Percentiles rank a stretch among this genome's conserved stretches.
phyloP scores from a whole-genome alignment of 1,140 invertebrate species.

The Musca vetustissima region DNA sequence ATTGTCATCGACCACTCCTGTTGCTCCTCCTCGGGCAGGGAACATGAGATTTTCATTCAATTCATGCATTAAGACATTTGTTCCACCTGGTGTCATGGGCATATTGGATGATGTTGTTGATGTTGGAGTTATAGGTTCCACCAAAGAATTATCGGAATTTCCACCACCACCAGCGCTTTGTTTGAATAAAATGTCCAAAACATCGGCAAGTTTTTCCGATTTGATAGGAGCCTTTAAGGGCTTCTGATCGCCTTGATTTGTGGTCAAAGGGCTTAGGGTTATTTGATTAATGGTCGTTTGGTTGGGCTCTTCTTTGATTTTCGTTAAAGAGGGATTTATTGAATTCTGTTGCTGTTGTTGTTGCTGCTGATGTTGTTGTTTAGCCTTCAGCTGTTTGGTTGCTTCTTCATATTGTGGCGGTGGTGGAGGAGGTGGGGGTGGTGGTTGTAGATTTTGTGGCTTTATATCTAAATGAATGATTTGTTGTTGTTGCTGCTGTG shows the following conservation, averaged over 20 bases:
- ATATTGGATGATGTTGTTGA: conserved; percentile 70
- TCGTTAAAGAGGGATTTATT: conserved; percentile 29
- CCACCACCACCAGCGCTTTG: conserved; percentile 92
- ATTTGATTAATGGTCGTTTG: not conserved
- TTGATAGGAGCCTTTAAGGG: conserved; percentile 64
- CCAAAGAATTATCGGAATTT: conserved; percentile 80
- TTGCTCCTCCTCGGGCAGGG: no score
- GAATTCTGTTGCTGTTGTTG: conserved; percentile 32
- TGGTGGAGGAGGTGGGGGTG: conserved; percentile 34
- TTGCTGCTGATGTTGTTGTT: conserved; percentile 32
- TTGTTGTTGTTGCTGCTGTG: conserved; percentile 41
- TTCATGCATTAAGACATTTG: conserved; percentile 30
- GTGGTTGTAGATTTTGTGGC: conserved; percentile 49
- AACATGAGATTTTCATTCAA: conserved; percentile 30
- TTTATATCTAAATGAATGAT: conserved; percentile 56
- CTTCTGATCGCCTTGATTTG: conserved; percentile 26
- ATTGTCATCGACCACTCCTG: conserved; percentile 28
- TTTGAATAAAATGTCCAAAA: conserved; percentile 92
- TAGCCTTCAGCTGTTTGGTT: conserved; percentile 62
- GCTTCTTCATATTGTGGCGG: conserved; percentile 73
- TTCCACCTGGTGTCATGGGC: conserved; percentile 39
- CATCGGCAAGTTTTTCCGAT: conserved; percentile 89
- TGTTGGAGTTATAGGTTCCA: conserved; percentile 63
- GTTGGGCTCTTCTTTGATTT: conserved; percentile 50
- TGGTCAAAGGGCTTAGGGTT: no score